Percentiles rank a stretch among this genome's conserved stretches.
Conservation (phyloP, 2,113 vertebrate genomes). For the Fulmarus glacialis region DNA sequence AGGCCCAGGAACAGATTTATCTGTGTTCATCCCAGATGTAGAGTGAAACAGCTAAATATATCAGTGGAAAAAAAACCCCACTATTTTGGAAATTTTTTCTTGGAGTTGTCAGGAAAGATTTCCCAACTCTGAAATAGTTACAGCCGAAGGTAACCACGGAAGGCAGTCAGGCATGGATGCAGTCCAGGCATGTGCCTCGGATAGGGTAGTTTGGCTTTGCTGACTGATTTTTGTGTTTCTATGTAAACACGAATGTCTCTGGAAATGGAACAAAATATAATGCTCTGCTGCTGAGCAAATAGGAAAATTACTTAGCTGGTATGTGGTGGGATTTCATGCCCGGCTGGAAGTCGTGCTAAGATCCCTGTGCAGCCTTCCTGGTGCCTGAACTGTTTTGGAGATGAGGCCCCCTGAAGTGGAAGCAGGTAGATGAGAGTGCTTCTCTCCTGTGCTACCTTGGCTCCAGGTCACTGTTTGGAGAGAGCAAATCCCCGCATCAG, state of each 20-base stretch:
- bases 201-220: neutral
- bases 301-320: neutral
- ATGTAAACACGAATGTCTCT: neutral
- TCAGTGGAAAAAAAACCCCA: neutral
- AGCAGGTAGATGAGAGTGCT: neutral
- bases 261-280: neutral
- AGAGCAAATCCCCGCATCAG: neutral
- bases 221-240: neutral
- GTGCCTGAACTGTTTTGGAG: neutral
- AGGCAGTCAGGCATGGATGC: neutral
- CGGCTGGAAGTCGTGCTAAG: neutral
- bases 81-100: neutral
- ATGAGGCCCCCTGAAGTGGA: neutral
- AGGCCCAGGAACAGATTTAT: neutral
- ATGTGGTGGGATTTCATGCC: neutral
- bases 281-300: neutral
- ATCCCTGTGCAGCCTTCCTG: neutral
- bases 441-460: neutral
- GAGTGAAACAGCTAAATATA: neutral
- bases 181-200: neutral
- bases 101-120: neutral
- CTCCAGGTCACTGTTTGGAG: neutral
- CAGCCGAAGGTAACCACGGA: neutral
- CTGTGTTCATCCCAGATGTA: neutral
- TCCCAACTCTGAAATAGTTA: neutral